Evolutionary conservation across 2,113 vertebrate genomes (phyloP).

Genomic region (Propithecus coquereli): DNA sequence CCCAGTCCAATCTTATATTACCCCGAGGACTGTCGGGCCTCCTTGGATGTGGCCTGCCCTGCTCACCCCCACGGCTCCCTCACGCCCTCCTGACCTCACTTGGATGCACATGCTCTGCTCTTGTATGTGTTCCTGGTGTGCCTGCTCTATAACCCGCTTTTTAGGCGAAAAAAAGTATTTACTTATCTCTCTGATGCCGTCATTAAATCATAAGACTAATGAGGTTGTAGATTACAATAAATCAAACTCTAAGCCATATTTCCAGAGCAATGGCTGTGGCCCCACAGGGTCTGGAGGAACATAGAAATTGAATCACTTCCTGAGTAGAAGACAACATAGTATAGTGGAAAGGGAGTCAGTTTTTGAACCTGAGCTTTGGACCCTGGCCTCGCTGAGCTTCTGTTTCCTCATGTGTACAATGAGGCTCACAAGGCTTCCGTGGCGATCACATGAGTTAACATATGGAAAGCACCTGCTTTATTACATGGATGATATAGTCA

Average conservation of each 20-base stretch:
- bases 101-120: rapidly evolving
- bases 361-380: not conserved
- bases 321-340: not conserved
- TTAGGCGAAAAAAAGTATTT: not conserved
- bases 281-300: not conserved
- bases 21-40: rapidly evolving
- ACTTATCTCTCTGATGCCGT: not conserved
- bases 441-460: rapidly evolving
- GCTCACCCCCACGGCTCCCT: rapidly evolving
- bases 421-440: not conserved
- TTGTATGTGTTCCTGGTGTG: rapidly evolving
- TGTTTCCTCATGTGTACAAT: not conserved
- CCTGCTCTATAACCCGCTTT: not conserved
- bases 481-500: too few relatives aligned
- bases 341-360: not conserved
- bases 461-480: too few relatives aligned
- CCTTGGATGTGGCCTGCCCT: not conserved
- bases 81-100: rapidly evolving
- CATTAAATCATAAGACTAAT: not conserved
- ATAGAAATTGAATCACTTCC: not conserved
- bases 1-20: not conserved
- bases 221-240: not conserved
- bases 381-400: not conserved
- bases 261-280: not conserved
- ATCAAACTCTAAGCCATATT: not conserved